Evolutionary conservation across 2,888 invertebrate species (phyloP), one percentile per base, ranked within the genome.

Genomic region (Cantharis lateralis): DNA sequence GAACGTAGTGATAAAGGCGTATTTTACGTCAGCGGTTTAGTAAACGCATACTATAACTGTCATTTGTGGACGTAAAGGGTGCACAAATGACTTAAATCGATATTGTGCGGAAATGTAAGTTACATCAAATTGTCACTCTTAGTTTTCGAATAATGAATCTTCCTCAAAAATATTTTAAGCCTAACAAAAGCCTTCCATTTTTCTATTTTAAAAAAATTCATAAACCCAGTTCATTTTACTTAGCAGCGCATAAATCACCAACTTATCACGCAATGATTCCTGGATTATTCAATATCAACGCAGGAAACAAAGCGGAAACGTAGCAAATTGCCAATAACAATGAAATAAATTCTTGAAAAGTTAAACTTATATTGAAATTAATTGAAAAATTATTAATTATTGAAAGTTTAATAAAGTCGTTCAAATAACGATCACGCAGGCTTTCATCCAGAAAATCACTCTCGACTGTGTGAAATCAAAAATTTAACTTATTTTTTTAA

Each of bases 201-300:
- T 68, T n/a, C 68, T 28, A n/a, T 28, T 68, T 69, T 26, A 28
- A 32, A 69, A 68, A 73, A 73, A 63, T 66, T 18, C 18, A 61
- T 69, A 69, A 62, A 62, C 69, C 24, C 68, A 73, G 68, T 62
- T 73, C 73, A 28, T 73, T 73, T 68, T 68, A 73, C 73, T 69
- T 68, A 69, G 32, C 16, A 61, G 61, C 73, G 26, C 73, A 69
- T 73, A 73, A 73, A 73, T 73, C 68, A 69, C 62, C 24, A 73
- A 62, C 73, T 73, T 73, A 73, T 68, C 73, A 73, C 69, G 73
- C 73, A 73, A 73, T 69, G 73, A 73, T 73, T 69, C 69, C 16
- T 69, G 68, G 68, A 73, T 73, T 73, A 73, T 73, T 73, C 69
- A 73, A 69, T 68, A 73, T 69, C 62, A 69, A 62, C 62, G 26